These are phyloP conservation scores for Ailurus styani DNA, from an alignment of 2,113 vertebrate species.

Conservation along the genomic window DNA sequence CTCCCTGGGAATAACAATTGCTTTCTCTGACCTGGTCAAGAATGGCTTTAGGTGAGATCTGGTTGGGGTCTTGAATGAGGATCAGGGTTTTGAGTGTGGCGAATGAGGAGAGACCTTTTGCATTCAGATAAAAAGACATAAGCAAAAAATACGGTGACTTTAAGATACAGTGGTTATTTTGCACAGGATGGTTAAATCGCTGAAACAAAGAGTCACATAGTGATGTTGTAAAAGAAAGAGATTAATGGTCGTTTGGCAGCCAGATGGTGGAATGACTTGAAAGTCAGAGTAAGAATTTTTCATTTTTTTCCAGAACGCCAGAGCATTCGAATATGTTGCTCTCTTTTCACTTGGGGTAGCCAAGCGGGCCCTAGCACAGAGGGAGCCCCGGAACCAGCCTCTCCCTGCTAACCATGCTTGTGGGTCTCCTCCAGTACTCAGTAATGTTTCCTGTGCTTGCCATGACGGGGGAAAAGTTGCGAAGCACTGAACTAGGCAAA, in stretches of 20 bases:
- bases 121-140: background rate
- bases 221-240: background rate
- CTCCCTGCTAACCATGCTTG: background rate
- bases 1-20: background rate
- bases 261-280: background rate
- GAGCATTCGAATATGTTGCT: background rate
- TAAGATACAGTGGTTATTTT: background rate
- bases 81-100: background rate
- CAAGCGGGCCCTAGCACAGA: background rate
- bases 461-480: fast-evolving
- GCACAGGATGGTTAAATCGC: background rate
- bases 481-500: background rate
- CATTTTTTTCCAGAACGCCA: background rate
- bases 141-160: background rate
- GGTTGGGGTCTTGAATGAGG: background rate
- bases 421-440: background rate
- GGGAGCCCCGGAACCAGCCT: background rate
- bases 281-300: background rate
- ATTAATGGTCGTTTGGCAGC: background rate
- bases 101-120: background rate
- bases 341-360: background rate
- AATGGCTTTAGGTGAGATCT: background rate
- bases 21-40: background rate
- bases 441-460: background rate
- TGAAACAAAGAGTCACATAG: background rate